phyloP scores from a whole-genome alignment of 2,888 invertebrate genomes.

The Abrostola tripartita region DNA sequence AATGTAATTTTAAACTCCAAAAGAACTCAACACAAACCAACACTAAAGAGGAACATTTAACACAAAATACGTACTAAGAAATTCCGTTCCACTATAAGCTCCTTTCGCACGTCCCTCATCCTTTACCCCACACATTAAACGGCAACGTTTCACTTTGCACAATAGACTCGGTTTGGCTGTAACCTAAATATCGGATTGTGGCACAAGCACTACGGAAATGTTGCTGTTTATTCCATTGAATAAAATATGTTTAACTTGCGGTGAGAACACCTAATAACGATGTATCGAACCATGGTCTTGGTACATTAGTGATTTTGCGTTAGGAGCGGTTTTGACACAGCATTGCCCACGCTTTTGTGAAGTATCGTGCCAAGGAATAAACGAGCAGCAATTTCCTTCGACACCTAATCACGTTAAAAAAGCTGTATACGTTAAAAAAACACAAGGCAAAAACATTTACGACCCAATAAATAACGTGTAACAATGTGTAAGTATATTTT shows the following conservation, averaged over 20 bases:
- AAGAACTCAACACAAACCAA: too few relatives aligned
- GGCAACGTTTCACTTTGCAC: slow-evolving; percentile 84
- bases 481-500: too few relatives aligned
- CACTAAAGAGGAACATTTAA: background rate
- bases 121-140: slow-evolving; percentile 67
- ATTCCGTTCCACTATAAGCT: background rate
- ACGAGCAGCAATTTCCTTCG: too few relatives aligned
- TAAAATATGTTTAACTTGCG: slow-evolving; percentile 66
- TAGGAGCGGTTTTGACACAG: background rate
- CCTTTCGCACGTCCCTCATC: slow-evolving; percentile 47
- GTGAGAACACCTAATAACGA: slow-evolving; percentile 39
- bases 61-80: background rate
- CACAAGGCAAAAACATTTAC: too few relatives aligned
- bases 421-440: too few relatives aligned
- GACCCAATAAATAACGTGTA: too few relatives aligned
- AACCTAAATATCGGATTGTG: slow-evolving; percentile 86
- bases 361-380: background rate
- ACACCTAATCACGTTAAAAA: too few relatives aligned
- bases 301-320: background rate
- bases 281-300: slow-evolving; percentile 9
- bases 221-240: slow-evolving; percentile 74
- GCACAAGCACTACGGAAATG: slow-evolving; percentile 73
- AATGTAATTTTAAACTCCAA: too few relatives aligned
- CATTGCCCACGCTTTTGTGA: background rate
- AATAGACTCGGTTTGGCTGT: slow-evolving; percentile 84